Evolutionary conservation across 2,888 invertebrate species (phyloP).

Genomic region (Brachycybe producta): DNA sequence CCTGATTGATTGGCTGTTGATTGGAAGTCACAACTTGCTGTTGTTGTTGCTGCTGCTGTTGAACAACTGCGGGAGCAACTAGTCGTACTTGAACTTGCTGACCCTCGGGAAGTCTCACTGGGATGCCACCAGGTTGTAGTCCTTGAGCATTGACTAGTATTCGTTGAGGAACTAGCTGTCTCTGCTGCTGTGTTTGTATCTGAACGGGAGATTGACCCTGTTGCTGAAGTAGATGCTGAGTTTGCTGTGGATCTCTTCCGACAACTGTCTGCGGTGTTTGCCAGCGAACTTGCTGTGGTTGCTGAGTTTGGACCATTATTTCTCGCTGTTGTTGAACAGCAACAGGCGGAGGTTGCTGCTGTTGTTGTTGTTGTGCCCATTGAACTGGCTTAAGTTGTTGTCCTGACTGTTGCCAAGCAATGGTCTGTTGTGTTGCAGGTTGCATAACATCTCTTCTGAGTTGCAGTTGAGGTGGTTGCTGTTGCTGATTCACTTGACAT

Average conservation of each 20-base stretch:
- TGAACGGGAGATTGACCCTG: constrained; percentile 16
- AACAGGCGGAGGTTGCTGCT: constrained; percentile 3
- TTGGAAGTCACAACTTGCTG: neutral
- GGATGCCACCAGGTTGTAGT: neutral
- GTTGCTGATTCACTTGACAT: constrained; percentile 26
- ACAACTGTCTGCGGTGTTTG: constrained; percentile 9
- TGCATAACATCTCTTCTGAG: constrained; percentile 43
- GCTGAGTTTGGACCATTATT: neutral
- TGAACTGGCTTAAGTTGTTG: constrained; percentile 2
- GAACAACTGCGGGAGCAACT: no score
- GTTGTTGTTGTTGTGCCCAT: constrained; percentile 14
- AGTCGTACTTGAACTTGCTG: neutral
- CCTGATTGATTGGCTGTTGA: neutral
- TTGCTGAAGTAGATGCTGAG: constrained; percentile 39
- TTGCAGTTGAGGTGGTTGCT: constrained; percentile 49
- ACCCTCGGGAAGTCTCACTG: neutral
- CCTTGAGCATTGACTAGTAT: constrained; percentile 1
- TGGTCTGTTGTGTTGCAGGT: constrained; percentile 26
- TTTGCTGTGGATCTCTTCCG: constrained; percentile 30
- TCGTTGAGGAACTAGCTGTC: neutral
- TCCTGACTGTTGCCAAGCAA: constrained; percentile 1
- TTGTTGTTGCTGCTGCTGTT: constrained; percentile 1
- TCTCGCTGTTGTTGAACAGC: constrained; percentile 4
- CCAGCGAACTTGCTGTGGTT: constrained; percentile 2
- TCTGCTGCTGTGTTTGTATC: constrained; percentile 13